Evolutionary conservation across 1,140 invertebrate species (phyloP).

Genomic region (Triops longicaudatus): DNA sequence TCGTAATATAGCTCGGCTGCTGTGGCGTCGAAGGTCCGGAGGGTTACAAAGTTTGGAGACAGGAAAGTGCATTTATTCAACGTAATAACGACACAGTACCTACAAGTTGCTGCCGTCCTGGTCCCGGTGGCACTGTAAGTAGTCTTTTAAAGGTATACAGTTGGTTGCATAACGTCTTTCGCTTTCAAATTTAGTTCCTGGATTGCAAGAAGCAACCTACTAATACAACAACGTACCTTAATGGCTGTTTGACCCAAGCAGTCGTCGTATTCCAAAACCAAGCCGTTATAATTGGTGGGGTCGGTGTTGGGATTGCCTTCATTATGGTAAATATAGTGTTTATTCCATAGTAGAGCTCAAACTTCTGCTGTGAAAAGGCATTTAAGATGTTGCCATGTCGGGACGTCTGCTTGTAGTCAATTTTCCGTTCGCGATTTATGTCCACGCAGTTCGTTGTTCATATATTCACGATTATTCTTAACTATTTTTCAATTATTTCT

Average conservation of each 20-base stretch:
- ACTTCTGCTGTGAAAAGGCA: too few species aligned
- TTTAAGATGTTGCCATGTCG: too few species aligned
- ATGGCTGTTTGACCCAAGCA: conserved; percentile 40
- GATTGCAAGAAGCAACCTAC: conserved; percentile 25
- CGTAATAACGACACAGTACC: conserved; percentile 52
- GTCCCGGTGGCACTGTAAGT: background rate
- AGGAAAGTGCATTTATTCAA: conserved; percentile 37
- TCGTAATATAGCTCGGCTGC: conserved; percentile 65
- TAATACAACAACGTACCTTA: conserved; percentile 21
- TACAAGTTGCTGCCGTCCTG: conserved; percentile 62
- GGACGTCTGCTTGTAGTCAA: too few species aligned
- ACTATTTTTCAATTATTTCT: too few species aligned
- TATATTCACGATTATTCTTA: too few species aligned
- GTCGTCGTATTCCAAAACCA: conserved; percentile 54
- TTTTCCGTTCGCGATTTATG: too few species aligned
- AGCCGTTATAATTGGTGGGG: conserved; percentile 65
- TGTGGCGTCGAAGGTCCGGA: conserved; percentile 58
- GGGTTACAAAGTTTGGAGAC: conserved; percentile 58
- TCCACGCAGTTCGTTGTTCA: too few species aligned
- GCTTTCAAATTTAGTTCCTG: conserved; percentile 30
- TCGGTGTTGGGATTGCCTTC: conserved; percentile 68
- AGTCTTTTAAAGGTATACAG: background rate
- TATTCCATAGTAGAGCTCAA: too few species aligned
- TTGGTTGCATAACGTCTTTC: conserved; percentile 2
- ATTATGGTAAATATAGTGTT: conserved; percentile 68